These are phyloP conservation scores for Spea bombifrons DNA, from an alignment of 2,113 vertebrate species.

Conservation along the genomic window DNA sequence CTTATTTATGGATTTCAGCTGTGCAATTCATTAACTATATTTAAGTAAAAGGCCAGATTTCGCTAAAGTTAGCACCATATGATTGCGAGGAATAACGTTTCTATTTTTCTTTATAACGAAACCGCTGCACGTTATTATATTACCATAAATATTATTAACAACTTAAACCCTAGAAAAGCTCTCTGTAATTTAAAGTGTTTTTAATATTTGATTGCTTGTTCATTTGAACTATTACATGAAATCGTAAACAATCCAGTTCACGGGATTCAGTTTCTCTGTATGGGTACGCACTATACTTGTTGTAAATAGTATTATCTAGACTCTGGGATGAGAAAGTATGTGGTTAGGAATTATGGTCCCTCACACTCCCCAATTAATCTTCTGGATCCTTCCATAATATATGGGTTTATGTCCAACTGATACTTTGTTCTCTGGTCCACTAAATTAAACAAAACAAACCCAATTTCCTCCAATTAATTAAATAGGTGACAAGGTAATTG, in stretches of 20 bases:
- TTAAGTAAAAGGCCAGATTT: constrained; percentile 36
- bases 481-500: too few relatives aligned
- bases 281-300: constrained; percentile 33
- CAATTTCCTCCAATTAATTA: too few relatives aligned
- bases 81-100: neutral
- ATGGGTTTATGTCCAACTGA: too few relatives aligned
- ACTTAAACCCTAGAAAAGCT: constrained; percentile 44
- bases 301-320: constrained; percentile 24
- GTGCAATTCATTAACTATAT: constrained; percentile 17
- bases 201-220: constrained; percentile 41
- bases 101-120: constrained; percentile 6
- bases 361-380: too few relatives aligned
- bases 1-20: constrained; percentile 33
- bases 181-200: constrained; percentile 39
- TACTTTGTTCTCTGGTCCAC: too few relatives aligned
- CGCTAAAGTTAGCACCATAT: neutral
- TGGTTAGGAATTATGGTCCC: too few relatives aligned
- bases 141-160: constrained; percentile 34
- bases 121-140: constrained; percentile 24
- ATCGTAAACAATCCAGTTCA: constrained; percentile 51
- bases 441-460: too few relatives aligned
- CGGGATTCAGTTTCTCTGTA: constrained; percentile 44
- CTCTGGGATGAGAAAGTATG: too few relatives aligned
- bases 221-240: constrained; percentile 41
- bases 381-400: too few relatives aligned